Conservation (phyloP, 2,113 vertebrate species). For the Tragelaphus strepsiceros region DNA sequence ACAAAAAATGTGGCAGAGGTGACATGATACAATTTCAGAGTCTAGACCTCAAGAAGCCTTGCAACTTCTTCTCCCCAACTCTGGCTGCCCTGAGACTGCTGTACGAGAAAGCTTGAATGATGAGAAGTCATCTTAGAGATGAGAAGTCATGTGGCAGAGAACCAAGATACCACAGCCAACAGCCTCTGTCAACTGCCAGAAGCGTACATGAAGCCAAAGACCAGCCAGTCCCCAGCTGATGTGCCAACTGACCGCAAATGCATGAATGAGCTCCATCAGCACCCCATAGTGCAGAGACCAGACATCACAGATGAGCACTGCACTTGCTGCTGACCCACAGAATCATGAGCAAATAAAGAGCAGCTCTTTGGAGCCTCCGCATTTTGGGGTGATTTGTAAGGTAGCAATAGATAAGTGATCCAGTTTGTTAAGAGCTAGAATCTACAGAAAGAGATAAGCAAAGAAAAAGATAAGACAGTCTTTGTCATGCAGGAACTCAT, state of each 20-base stretch:
- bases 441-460: not conserved
- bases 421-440: not conserved
- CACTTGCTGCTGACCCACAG: not conserved
- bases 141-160: constrained; percentile 19
- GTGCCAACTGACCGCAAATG: not conserved
- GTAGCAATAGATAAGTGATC: not conserved
- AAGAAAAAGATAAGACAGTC: not conserved
- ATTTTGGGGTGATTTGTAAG: not conserved
- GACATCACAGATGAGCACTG: not conserved
- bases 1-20: constrained; percentile 10
- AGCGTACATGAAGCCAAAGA: not conserved
- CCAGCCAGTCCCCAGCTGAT: not conserved
- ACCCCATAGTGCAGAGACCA: not conserved
- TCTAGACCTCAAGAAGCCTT: not conserved
- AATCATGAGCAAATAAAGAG: not conserved
- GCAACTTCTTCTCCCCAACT: not conserved
- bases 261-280: not conserved
- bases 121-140: not conserved
- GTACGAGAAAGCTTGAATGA: not conserved
- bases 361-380: not conserved
- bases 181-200: not conserved
- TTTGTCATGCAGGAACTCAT: not conserved
- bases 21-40: not conserved
- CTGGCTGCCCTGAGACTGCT: not conserved
- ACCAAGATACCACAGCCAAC: constrained; percentile 6